Percentiles rank a stretch among this genome's conserved stretches.
phyloP scores from a whole-genome alignment of 2,113 vertebrate genomes.

The Hepsetus odoe region DNA sequence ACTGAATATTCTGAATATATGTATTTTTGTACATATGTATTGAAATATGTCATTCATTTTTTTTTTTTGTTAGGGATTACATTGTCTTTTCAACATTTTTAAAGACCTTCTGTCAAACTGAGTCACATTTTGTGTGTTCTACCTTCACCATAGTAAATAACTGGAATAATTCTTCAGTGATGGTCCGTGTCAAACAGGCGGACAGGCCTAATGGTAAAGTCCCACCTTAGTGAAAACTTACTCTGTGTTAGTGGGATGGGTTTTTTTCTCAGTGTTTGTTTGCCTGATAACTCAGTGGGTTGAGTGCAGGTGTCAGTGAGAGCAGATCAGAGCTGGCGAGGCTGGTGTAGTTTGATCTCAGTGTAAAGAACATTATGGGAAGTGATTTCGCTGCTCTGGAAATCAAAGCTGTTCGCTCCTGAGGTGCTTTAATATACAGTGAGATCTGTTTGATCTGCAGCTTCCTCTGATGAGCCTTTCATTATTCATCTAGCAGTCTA shows the following conservation, averaged over 20 bases:
- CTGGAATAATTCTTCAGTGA: not conserved
- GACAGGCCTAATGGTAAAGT: not conserved
- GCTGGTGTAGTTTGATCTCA: not conserved
- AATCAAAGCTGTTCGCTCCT: not conserved
- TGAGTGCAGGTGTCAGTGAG: not conserved
- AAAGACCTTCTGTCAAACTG: too few species aligned
- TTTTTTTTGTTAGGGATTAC: too few species aligned
- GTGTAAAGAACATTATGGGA: slow-evolving; percentile 14
- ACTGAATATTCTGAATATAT: too few species aligned
- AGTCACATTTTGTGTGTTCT: too few species aligned
- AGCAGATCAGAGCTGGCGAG: not conserved
- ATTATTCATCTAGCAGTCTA: slow-evolving; percentile 41
- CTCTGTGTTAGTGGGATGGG: not conserved
- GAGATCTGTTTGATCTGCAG: slow-evolving; percentile 17
- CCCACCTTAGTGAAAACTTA: not conserved
- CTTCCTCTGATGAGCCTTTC: slow-evolving; percentile 26
- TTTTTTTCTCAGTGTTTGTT: not conserved
- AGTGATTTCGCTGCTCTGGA: slow-evolving; percentile 9
- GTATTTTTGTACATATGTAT: too few species aligned
- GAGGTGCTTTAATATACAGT: slow-evolving; percentile 38
- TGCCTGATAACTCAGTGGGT: not conserved
- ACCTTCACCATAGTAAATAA: not conserved
- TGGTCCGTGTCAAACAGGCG: not conserved
- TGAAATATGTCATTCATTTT: too few species aligned
- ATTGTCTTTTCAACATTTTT: too few species aligned